A percentile compares a stretch with the other conserved stretches of the same genome.
phyloP scores from a whole-genome alignment of 2,797 vertebrate genomes.

The Carduelis carduelis region DNA sequence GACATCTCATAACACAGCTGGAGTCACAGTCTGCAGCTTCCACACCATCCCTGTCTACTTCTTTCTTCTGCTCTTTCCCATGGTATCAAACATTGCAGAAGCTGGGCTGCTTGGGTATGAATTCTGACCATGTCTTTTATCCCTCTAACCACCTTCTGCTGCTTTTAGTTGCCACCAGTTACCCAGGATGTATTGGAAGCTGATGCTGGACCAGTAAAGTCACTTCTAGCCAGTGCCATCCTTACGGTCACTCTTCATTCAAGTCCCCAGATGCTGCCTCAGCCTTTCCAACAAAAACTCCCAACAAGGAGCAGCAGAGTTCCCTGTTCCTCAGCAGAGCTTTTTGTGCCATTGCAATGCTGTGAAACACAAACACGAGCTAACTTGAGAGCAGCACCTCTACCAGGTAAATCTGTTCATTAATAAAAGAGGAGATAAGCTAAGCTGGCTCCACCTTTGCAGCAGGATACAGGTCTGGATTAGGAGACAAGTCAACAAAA shows the following conservation, averaged over 20 bases:
- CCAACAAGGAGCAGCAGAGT: background rate
- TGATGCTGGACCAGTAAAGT: background rate
- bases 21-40: background rate
- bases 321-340: background rate
- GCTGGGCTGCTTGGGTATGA: background rate
- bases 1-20: background rate
- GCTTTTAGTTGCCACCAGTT: background rate
- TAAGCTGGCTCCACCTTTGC: background rate
- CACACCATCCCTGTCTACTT: background rate
- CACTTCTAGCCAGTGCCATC: background rate
- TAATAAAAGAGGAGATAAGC: background rate
- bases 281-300: background rate
- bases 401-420: background rate
- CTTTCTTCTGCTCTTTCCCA: background rate
- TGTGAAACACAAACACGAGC: background rate
- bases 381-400: background rate
- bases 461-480: background rate
- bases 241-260: background rate
- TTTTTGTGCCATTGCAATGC: background rate
- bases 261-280: background rate
- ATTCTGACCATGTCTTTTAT: background rate
- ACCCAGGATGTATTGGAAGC: background rate
- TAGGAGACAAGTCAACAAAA: background rate
- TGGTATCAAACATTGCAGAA: background rate
- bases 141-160: background rate